phyloP scores from a whole-genome alignment of 2,113 vertebrate genomes.

The Otocyon megalotis region DNA sequence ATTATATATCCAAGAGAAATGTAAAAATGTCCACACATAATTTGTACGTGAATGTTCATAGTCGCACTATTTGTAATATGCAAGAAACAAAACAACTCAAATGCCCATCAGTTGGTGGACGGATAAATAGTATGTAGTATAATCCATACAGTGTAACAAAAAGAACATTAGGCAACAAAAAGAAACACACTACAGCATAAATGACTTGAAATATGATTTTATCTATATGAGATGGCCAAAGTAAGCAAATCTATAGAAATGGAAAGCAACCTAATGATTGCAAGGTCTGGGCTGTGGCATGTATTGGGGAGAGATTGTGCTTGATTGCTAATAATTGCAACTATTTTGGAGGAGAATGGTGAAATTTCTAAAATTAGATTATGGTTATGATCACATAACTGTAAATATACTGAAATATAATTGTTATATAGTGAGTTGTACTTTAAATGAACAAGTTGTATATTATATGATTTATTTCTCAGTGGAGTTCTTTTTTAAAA shows the following conservation, averaged over 20 bases:
- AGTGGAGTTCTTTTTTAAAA: background rate
- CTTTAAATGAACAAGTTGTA: background rate
- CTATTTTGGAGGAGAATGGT: background rate
- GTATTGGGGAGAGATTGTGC: fast-evolving
- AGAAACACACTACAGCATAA: fast-evolving
- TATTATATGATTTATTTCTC: background rate
- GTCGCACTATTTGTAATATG: background rate
- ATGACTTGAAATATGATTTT: background rate
- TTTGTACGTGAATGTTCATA: background rate
- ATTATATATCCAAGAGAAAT: background rate
- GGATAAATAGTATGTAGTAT: no score
- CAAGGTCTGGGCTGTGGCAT: background rate
- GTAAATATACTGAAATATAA: background rate
- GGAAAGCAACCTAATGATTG: background rate
- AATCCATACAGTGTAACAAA: no score
- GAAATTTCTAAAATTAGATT: background rate
- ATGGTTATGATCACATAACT: background rate
- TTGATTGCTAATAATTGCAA: background rate
- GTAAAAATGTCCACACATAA: background rate
- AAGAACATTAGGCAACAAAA: no score
- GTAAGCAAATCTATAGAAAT: background rate
- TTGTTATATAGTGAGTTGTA: background rate
- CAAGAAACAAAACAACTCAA: background rate
- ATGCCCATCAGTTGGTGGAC: background rate
- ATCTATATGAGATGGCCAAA: background rate